Base-by-base conservation (phyloP, 2,888 invertebrate species). In the Hirtodrosophila cameraria region DNA sequence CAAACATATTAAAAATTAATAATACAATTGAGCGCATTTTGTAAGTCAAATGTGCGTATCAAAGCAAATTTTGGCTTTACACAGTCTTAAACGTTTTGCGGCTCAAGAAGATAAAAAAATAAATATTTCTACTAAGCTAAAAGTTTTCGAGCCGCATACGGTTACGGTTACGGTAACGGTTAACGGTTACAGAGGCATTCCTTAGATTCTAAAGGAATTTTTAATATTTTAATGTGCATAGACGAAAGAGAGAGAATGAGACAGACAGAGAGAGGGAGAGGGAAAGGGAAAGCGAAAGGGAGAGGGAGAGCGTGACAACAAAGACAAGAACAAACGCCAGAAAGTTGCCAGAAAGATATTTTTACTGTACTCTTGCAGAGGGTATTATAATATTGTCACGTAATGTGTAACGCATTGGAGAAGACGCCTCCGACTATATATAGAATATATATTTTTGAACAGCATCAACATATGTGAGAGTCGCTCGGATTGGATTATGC, bases 211-310 rank as follows among this genome's bases (percentile, higher is more conserved):
- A 54, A 85, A 79, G 73, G 85, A 87, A 85, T 87, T 88, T 88
- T 81, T 79, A 88, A 87, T 88, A 86, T 76, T 82, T 83, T 84
- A 79, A 74, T 77, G 85, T 77, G 66, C 54, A 70, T 49, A 50
- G 45, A 58, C 38, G 46, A 46, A 39, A 55, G 28, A 30, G n/a
- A n/a, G n/a, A n/a, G n/a, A n/a, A n/a, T n/a, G n/a, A n/a, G n/a
- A n/a, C n/a, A n/a, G n/a, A n/a, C n/a, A n/a, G n/a, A n/a, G n/a
- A n/a, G n/a, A n/a, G n/a, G n/a, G n/a, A n/a, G n/a, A n/a, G n/a
- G n/a, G n/a, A n/a, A n/a, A n/a, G n/a, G n/a, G n/a, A n/a, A n/a
- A n/a, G n/a, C n/a, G n/a, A n/a, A n/a, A n/a, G n/a, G n/a, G n/a
- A n/a, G n/a, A n/a, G n/a, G n/a, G n/a, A n/a, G 42, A 60, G 59